Evolutionary conservation across 2,113 vertebrate genomes (phyloP).

Genomic region (Cynoglossus semilaevis): DNA sequence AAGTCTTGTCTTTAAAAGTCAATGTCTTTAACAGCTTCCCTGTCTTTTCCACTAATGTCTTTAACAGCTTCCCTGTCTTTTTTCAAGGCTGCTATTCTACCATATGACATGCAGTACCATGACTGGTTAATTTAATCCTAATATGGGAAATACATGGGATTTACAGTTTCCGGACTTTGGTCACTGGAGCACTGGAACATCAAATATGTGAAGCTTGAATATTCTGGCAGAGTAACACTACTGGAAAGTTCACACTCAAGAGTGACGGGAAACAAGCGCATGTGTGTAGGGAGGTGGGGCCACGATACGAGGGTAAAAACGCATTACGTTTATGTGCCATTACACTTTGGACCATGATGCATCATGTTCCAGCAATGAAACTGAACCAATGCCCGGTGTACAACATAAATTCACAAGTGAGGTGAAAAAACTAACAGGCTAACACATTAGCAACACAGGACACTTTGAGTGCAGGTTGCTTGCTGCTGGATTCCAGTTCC

Average conservation of each 20-base stretch:
- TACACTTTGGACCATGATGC: no score
- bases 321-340: not conserved
- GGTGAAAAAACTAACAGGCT: slow-evolving; percentile 34
- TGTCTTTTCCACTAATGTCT: no score
- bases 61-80: no score
- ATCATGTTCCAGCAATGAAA: not conserved
- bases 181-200: no score
- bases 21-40: no score
- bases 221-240: slow-evolving; percentile 1
- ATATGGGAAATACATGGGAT: no score
- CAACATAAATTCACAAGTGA: slow-evolving; percentile 9
- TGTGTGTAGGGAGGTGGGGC: no score
- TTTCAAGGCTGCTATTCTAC: not conserved
- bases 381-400: slow-evolving; percentile 1
- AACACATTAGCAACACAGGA: slow-evolving; percentile 35
- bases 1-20: no score
- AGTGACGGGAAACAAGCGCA: not conserved
- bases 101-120: not conserved
- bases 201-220: not conserved
- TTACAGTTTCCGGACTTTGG: no score
- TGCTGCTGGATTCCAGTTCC: slow-evolving; percentile 41
- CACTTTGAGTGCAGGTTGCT: slow-evolving; percentile 28
- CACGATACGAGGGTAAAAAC: not conserved
- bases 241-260: not conserved
- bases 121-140: no score